Evolutionary conservation across 2,797 vertebrate genomes (phyloP).

Genomic region (Pteronotus mesoamericanus): DNA sequence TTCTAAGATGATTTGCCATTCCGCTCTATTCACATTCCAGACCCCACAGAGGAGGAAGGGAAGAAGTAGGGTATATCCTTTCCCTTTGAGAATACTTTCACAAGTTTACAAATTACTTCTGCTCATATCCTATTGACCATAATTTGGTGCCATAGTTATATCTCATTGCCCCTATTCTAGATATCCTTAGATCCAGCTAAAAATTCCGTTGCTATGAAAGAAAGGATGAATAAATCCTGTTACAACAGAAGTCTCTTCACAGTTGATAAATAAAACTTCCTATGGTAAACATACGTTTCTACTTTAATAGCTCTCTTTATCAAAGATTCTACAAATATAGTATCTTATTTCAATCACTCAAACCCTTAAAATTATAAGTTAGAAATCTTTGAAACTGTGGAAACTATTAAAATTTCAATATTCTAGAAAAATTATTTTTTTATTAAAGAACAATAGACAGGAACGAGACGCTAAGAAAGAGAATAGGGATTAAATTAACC

Average conservation of each 20-base stretch:
- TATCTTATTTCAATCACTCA: background rate
- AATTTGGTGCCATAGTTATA: background rate
- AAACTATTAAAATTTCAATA: background rate
- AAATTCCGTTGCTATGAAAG: background rate
- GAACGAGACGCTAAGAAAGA: background rate
- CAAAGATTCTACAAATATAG: background rate
- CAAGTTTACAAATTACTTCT: background rate
- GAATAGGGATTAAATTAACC: background rate
- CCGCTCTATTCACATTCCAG: background rate
- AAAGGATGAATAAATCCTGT: background rate
- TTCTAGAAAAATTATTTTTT: background rate
- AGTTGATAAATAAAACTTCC: slow-evolving; percentile 7
- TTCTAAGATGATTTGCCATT: background rate
- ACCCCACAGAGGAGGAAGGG: background rate
- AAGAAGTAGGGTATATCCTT: background rate
- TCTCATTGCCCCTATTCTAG: background rate
- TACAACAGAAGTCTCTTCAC: background rate
- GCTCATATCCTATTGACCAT: background rate
- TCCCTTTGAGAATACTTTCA: slow-evolving; percentile 24
- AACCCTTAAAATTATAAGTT: background rate
- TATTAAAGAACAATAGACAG: background rate
- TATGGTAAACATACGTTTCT: background rate
- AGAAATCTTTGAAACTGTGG: background rate
- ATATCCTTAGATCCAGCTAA: background rate
- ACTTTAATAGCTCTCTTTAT: background rate